phyloP scores from a whole-genome alignment of 2,888 invertebrate species.

The Piscicola geometra region DNA sequence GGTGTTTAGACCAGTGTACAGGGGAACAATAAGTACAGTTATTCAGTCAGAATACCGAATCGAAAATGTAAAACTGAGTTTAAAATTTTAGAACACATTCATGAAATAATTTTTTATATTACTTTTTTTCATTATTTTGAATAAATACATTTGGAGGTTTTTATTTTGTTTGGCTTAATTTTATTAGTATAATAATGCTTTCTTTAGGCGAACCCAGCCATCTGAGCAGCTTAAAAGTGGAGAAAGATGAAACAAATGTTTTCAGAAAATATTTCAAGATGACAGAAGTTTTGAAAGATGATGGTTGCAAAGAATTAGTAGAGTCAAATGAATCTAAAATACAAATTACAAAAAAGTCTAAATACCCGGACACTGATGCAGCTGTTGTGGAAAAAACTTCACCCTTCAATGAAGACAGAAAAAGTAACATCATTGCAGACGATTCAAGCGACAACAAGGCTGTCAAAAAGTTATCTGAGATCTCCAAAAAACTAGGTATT shows the following conservation, averaged over 20 bases:
- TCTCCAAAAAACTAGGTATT: neutral
- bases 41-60: neutral
- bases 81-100: neutral
- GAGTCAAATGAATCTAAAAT: too few relatives aligned
- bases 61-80: neutral
- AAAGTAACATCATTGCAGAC: neutral
- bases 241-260: too few relatives aligned
- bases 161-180: neutral
- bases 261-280: too few relatives aligned
- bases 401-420: neutral
- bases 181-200: neutral
- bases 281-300: too few relatives aligned
- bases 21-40: neutral
- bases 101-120: neutral
- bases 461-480: neutral
- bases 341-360: neutral
- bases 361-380: neutral
- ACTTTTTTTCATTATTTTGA: neutral
- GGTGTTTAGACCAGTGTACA: neutral
- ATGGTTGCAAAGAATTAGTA: too few relatives aligned
- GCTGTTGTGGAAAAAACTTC: neutral
- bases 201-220: too few relatives aligned
- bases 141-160: neutral
- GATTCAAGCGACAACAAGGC: neutral
- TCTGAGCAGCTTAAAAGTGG: too few relatives aligned